Evolutionary conservation across 2,797 vertebrate genomes (phyloP).

Genomic region (Hafferia zeledoni): DNA sequence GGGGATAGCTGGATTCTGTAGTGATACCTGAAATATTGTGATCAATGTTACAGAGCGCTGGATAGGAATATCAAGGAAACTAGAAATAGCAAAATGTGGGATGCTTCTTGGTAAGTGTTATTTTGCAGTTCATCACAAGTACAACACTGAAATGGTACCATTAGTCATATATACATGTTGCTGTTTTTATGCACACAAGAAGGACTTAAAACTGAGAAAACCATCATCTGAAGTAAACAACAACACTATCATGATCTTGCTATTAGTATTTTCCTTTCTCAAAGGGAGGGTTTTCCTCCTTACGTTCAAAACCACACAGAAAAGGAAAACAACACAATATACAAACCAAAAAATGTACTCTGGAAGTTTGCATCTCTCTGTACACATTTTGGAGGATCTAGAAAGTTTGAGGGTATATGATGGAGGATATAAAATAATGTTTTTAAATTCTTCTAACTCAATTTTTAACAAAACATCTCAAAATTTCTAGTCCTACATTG

Average conservation of each 20-base stretch:
- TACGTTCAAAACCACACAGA: not conserved
- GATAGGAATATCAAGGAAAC: constrained; percentile 38
- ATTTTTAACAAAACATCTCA: not conserved
- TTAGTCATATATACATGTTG: constrained; percentile 48
- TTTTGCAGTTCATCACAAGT: constrained; percentile 57
- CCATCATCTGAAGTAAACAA: not conserved
- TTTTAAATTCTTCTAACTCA: not conserved
- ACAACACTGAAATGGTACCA: constrained; percentile 52
- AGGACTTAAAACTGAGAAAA: not conserved
- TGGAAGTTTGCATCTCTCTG: not conserved
- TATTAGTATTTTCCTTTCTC: not conserved
- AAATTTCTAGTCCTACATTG: not conserved
- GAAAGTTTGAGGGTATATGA: not conserved
- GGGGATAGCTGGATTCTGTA: not conserved
- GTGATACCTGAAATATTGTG: constrained; percentile 35
- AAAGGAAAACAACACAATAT: not conserved
- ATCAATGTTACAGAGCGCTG: not conserved
- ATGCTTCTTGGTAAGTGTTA: constrained; percentile 44
- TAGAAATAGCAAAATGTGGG: constrained; percentile 66
- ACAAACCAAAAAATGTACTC: not conserved
- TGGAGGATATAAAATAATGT: not conserved
- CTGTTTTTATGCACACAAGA: constrained; percentile 4
- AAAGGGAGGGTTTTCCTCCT: not conserved
- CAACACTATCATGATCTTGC: not conserved
- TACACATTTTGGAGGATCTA: not conserved